Conservation (phyloP, 1,140 invertebrate genomes). For the Sycophaga agraensis region DNA sequence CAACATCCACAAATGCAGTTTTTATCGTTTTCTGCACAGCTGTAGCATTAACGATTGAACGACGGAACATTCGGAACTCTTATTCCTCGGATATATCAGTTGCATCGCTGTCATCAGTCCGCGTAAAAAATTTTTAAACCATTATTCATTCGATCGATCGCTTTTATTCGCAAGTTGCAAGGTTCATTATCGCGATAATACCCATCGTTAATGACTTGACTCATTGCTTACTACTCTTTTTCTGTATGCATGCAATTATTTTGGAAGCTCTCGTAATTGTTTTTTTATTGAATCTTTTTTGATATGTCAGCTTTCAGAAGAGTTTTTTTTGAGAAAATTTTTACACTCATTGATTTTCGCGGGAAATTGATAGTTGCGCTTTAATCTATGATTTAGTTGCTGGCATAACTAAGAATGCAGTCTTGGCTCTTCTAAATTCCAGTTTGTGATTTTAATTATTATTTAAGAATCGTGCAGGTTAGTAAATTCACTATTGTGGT, state of each 20-base stretch:
- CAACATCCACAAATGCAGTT: background rate
- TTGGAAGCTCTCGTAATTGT: conserved; percentile 10
- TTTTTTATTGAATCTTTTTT: conserved; percentile 2
- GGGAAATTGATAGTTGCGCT: background rate
- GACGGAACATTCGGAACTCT: background rate
- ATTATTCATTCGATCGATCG: background rate
- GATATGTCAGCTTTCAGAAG: conserved; percentile 11
- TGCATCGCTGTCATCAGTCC: background rate
- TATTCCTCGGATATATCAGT: background rate
- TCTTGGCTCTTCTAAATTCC: background rate
- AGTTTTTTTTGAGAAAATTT: conserved; percentile 9
- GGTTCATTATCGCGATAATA: background rate
- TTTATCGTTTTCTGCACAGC: background rate
- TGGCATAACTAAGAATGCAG: conserved; percentile 1
- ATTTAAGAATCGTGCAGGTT: conserved; percentile 6
- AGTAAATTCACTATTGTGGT: conserved; percentile 18
- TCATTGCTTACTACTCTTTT: background rate
- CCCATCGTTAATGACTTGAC: background rate
- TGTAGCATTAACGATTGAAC: background rate
- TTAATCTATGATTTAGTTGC: background rate
- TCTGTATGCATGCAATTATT: background rate
- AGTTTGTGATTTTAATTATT: background rate
- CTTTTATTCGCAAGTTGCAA: background rate
- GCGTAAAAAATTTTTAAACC: background rate
- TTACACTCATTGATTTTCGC: background rate